These are phyloP conservation scores for Microcebus griseorufus DNA, from an alignment of 2,113 vertebrate genomes.

Conservation along the genomic window DNA sequence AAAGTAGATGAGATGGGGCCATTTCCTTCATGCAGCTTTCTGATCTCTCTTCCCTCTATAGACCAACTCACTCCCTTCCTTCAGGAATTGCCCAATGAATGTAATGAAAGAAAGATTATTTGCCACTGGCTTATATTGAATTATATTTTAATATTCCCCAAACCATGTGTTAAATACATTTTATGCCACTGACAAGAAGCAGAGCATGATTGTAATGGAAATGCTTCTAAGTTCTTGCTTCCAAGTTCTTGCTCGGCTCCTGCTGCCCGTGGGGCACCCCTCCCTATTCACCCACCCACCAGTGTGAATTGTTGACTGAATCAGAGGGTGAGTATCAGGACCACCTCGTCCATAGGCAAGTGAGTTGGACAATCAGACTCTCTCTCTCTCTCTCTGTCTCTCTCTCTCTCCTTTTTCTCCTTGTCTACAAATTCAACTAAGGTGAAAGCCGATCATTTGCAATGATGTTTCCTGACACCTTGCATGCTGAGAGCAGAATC, in stretches of 20 bases:
- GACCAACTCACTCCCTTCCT: not conserved
- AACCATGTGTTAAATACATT: not conserved
- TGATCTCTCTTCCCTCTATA: not conserved
- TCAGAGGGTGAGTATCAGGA: not conserved
- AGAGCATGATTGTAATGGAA: not conserved
- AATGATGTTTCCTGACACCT: not conserved
- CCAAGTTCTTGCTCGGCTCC: not conserved
- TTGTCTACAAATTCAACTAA: not conserved
- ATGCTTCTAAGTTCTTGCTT: no score
- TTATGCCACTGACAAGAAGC: not conserved
- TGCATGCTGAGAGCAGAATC: not conserved
- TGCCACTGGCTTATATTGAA: not conserved
- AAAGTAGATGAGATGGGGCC: not conserved
- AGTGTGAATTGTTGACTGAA: not conserved
- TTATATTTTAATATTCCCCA: conserved; percentile 45
- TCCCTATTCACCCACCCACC: not conserved
- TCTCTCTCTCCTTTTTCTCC: not conserved
- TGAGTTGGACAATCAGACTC: not conserved
- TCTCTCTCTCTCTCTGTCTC: not conserved
- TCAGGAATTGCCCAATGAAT: not conserved
- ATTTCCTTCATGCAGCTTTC: not conserved
- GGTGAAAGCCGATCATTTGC: not conserved
- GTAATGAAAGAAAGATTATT: not conserved
- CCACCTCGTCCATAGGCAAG: not conserved
- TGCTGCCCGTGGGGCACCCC: not conserved